phyloP scores from a whole-genome alignment of 2,888 invertebrate genomes.

The Caenorhabditis sp. region DNA sequence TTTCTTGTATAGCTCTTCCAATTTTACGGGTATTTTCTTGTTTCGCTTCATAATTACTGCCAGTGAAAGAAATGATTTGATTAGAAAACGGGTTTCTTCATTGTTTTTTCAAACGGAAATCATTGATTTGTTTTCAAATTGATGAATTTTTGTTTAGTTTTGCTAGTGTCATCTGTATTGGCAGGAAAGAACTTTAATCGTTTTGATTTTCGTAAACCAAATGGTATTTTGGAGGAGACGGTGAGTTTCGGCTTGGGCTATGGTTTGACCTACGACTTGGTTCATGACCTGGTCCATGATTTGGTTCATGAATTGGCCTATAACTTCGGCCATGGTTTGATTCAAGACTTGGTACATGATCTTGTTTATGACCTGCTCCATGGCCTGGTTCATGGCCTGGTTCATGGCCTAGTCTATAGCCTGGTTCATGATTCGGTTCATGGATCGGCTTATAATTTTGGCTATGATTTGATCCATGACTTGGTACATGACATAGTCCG shows the following conservation, averaged over 20 bases:
- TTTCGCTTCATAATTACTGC: not conserved
- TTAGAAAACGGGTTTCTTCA: not conserved
- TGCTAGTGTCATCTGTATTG: not conserved
- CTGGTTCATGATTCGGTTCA: too few species aligned
- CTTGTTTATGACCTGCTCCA: too few species aligned
- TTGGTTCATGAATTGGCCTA: too few species aligned
- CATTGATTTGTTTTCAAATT: not conserved
- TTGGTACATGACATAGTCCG: too few species aligned
- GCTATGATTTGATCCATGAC: too few species aligned
- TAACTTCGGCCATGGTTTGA: too few species aligned
- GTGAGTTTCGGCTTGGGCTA: not conserved
- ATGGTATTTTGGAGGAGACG: not conserved
- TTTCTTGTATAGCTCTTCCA: constrained; percentile 19
- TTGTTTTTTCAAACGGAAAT: not conserved
- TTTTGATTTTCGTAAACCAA: not conserved
- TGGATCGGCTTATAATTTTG: too few species aligned
- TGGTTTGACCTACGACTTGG: too few species aligned
- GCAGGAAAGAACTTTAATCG: not conserved
- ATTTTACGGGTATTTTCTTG: not conserved
- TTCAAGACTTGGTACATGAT: too few species aligned
- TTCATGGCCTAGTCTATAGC: too few species aligned
- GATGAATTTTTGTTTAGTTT: not conserved
- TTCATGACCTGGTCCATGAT: too few species aligned
- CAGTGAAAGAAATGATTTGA: not conserved
- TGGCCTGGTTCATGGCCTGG: too few species aligned